These are phyloP conservation scores for Archilochus colubris DNA, from an alignment of 2,113 vertebrate genomes.

Conservation along the genomic window DNA sequence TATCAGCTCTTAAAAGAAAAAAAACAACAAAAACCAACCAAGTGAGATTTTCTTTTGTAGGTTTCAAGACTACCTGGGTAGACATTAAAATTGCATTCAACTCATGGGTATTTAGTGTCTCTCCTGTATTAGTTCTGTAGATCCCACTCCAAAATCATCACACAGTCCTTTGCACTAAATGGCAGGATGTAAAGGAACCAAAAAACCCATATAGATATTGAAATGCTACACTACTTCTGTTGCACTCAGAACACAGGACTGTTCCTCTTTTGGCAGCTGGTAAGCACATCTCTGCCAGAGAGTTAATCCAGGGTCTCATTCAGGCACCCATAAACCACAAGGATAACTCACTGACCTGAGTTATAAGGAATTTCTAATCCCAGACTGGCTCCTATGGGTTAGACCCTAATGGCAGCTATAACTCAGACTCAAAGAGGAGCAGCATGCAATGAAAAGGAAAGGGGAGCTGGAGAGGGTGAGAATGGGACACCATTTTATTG, in stretches of 20 bases:
- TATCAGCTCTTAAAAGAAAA: neutral
- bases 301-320: neutral
- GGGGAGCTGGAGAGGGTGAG: neutral
- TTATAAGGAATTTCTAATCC: neutral
- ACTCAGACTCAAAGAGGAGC: neutral
- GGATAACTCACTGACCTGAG: neutral
- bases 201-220: rapidly evolving
- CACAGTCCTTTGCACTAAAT: neutral
- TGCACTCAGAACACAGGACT: neutral
- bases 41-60: neutral
- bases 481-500: neutral
- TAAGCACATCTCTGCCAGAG: neutral
- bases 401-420: neutral
- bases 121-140: neutral
- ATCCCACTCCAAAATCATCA: neutral
- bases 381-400: neutral
- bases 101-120: neutral
- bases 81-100: neutral
- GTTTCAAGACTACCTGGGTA: neutral
- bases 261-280: neutral
- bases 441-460: neutral
- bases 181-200: neutral
- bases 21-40: neutral
- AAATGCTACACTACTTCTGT: neutral
- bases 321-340: neutral